Conservation (phyloP, 2,797 vertebrate species). For the Enteromius treurensis region DNA sequence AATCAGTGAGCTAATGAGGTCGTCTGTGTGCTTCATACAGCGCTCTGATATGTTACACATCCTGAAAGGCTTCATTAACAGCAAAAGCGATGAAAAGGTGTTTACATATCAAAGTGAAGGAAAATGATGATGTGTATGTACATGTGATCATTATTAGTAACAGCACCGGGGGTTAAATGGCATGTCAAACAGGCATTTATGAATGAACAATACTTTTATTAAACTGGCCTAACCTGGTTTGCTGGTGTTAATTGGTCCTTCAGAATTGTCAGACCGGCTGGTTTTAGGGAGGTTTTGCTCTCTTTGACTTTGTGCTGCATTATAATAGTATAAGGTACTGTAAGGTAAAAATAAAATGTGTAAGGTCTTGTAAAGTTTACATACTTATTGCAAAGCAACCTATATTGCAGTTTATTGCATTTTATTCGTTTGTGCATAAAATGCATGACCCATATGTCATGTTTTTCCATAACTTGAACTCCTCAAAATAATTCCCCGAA, state of each 20-base stretch:
- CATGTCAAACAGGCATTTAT: conserved; percentile 17
- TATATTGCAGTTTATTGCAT: neutral
- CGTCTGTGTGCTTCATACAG: conserved; percentile 50
- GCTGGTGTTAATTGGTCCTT: neutral
- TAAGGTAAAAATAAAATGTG: neutral
- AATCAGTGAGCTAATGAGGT: conserved; percentile 61
- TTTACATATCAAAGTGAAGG: conserved; percentile 29
- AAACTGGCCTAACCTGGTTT: neutral
- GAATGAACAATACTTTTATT: conserved; percentile 9
- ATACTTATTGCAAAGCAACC: neutral
- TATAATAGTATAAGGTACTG: neutral
- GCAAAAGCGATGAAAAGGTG: conserved; percentile 14
- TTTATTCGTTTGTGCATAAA: neutral
- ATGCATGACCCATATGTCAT: neutral
- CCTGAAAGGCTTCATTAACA: conserved; percentile 27
- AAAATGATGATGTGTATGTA: neutral
- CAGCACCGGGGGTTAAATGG: conserved; percentile 22
- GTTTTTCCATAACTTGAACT: conserved; percentile 1
- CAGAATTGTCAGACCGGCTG: neutral
- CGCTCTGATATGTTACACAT: conserved; percentile 9
- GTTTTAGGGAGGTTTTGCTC: neutral
- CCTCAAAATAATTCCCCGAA: neutral
- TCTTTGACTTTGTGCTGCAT: neutral
- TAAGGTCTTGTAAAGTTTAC: neutral
- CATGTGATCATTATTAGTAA: conserved; percentile 4